phyloP scores from a whole-genome alignment of 2,888 invertebrate genomes.

The Agriopis aurantiaria region DNA sequence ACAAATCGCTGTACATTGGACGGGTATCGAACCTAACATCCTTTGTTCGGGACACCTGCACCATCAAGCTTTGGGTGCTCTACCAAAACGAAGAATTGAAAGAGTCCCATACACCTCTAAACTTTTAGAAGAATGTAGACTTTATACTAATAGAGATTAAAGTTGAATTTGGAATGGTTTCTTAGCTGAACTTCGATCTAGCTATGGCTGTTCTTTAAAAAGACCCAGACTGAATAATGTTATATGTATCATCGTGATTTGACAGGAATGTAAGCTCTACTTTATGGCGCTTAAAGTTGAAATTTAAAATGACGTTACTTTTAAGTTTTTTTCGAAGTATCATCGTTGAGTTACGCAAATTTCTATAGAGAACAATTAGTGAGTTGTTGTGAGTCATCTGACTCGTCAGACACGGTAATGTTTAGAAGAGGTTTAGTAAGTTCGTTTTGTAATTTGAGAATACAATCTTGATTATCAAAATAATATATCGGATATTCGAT shows the following conservation, averaged over 20 bases:
- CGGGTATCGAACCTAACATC: slow-evolving; percentile 74
- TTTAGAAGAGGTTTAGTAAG: background rate
- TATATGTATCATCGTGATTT: background rate
- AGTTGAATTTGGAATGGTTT: slow-evolving; percentile 36
- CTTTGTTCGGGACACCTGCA: slow-evolving; percentile 83
- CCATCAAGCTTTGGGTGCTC: slow-evolving; percentile 79
- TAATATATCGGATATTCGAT: too few species aligned
- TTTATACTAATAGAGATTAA: rapidly evolving
- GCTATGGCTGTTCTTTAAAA: slow-evolving; percentile 6
- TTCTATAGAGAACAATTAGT: slow-evolving; percentile 65
- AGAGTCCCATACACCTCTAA: slow-evolving; percentile 50
- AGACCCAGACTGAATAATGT: slow-evolving; percentile 20
- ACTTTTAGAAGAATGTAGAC: slow-evolving; percentile 28
- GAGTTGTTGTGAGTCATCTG: slow-evolving; percentile 57
- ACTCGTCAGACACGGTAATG: slow-evolving; percentile 37
- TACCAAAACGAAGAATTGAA: slow-evolving; percentile 62
- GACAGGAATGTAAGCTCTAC: background rate
- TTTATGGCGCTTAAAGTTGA: background rate
- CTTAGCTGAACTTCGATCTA: slow-evolving; percentile 2
- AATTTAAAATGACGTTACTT: background rate
- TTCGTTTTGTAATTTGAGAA: background rate
- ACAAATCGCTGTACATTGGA: slow-evolving; percentile 71
- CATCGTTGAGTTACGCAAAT: slow-evolving; percentile 65
- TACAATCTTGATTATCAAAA: too few species aligned
- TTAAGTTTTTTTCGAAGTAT: slow-evolving; percentile 50